Evolutionary conservation across 2,797 vertebrate species (phyloP).

Genomic region (Tragelaphus oryx): DNA sequence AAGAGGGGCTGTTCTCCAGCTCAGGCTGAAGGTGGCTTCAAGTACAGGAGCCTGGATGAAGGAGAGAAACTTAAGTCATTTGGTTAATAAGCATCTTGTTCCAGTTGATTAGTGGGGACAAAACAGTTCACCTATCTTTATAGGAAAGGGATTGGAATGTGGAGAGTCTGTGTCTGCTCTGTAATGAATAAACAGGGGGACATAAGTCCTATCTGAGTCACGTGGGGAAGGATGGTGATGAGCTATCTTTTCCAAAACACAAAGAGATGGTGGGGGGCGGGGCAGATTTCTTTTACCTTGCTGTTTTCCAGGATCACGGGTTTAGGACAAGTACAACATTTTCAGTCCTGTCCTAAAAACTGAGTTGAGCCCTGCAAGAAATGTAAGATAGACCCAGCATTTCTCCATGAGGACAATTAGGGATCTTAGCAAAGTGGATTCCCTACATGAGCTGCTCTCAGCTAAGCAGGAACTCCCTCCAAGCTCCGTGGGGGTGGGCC

Average conservation of each 20-base stretch:
- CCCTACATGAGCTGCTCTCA: neutral
- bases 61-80: neutral
- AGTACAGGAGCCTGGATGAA: neutral
- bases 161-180: neutral
- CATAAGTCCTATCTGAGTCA: neutral
- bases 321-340: neutral
- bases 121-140: neutral
- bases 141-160: neutral
- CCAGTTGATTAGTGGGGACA: neutral
- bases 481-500: neutral
- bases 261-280: fast-evolving
- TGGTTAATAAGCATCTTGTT: neutral
- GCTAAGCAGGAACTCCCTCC: neutral
- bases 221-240: fast-evolving
- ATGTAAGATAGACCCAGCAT: neutral
- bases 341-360: neutral
- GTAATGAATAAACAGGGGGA: too few species aligned
- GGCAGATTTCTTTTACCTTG: neutral
- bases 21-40: neutral
- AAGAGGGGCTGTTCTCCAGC: neutral
- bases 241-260: neutral
- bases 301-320: neutral
- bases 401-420: neutral
- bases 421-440: neutral
- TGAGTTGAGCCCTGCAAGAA: neutral